A percentile compares a stretch with the other conserved stretches of the same genome.
phyloP scores from a whole-genome alignment of 2,888 invertebrate species.

The Iselma pallidipennis region DNA sequence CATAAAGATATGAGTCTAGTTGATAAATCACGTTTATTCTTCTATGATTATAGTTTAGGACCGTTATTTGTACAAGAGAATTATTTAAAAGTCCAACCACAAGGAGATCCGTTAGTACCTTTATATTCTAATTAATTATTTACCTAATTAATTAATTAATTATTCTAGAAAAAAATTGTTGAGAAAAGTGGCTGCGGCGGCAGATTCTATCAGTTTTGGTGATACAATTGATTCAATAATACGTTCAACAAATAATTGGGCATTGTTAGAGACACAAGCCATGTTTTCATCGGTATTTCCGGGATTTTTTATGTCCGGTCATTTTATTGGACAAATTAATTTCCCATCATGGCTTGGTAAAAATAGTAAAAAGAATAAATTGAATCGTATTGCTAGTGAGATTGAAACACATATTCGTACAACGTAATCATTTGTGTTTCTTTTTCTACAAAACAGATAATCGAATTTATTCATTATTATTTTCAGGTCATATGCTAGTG shows the following conservation, averaged over 20 bases:
- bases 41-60: constrained; percentile 95
- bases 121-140: neutral
- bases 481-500: constrained; percentile 77
- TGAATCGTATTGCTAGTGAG: constrained; percentile 80
- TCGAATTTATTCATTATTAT: neutral
- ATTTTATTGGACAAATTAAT: constrained; percentile 75
- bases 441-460: neutral
- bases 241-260: constrained; percentile 82
- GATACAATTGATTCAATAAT: constrained; percentile 85
- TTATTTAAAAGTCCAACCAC: constrained; percentile 81
- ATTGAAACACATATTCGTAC: constrained; percentile 84
- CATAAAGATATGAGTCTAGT: constrained; percentile 76
- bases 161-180: constrained; percentile 24
- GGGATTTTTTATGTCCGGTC: constrained; percentile 82
- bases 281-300: constrained; percentile 91
- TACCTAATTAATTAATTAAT: neutral
- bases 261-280: constrained; percentile 81
- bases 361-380: constrained; percentile 84
- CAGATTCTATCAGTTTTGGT: constrained; percentile 84
- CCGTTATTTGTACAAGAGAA: constrained; percentile 98
- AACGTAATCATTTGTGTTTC: constrained; percentile 63
- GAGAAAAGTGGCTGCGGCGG: constrained; percentile 73
- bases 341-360: constrained; percentile 98
- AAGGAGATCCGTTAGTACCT: constrained; percentile 66
- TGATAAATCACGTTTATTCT: constrained; percentile 91